Evolutionary conservation across 1,140 invertebrate species (phyloP).

Genomic region (Helicoverpa zea): DNA sequence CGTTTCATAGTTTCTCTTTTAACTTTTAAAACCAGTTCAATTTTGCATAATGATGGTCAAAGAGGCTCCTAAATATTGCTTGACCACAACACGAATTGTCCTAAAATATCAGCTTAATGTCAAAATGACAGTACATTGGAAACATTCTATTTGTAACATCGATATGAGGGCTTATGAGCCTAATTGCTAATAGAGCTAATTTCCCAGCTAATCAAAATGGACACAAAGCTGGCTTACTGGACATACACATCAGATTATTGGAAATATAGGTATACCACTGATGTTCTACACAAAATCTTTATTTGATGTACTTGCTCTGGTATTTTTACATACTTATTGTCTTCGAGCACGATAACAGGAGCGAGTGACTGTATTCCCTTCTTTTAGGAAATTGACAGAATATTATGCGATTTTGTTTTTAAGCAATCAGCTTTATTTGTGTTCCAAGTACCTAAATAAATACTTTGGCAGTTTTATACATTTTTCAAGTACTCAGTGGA

Average conservation of each 20-base stretch:
- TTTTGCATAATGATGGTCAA: no score
- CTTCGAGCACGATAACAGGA: no score
- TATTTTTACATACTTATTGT: no score
- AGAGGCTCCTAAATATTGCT: no score
- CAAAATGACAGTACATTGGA: not conserved
- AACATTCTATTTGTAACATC: not conserved
- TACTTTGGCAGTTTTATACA: not conserved
- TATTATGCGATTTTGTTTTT: no score
- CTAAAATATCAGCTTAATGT: not conserved
- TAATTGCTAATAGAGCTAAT: conserved; percentile 11
- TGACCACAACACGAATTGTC: no score
- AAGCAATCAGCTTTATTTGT: not conserved
- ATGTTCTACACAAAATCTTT: not conserved
- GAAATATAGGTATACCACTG: not conserved
- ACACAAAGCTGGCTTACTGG: conserved; percentile 9
- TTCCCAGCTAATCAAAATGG: not conserved
- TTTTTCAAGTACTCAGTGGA: not conserved
- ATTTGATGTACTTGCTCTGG: no score
- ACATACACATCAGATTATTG: not conserved
- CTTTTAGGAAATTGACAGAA: no score
- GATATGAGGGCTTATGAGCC: not conserved
- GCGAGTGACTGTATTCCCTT: no score
- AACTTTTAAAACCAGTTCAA: no score
- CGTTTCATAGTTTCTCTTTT: no score
- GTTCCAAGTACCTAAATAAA: not conserved